Conservation (phyloP, 2,797 vertebrate species). For the Phyllotis vaccarum region DNA sequence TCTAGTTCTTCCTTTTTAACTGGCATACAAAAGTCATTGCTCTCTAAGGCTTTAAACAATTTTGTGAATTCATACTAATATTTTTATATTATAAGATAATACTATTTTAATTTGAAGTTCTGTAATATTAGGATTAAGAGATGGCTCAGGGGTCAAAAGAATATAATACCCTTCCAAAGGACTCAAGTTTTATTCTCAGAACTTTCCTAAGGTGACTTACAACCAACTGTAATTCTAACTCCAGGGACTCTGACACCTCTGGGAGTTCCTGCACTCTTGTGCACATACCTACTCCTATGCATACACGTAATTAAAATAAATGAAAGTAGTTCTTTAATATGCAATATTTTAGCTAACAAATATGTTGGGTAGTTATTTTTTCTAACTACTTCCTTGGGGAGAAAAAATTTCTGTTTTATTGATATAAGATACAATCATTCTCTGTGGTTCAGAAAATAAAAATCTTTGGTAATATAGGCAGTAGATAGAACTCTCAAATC, state of each 20-base stretch:
- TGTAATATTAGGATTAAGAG: not conserved
- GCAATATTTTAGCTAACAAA: slow-evolving; percentile 48
- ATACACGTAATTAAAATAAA: not conserved
- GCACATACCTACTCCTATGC: not conserved
- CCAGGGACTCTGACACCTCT: not conserved
- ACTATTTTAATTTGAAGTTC: slow-evolving; percentile 33
- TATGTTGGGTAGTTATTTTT: slow-evolving; percentile 29
- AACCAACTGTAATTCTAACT: not conserved
- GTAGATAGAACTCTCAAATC: slow-evolving; percentile 10
- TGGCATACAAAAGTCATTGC: slow-evolving; percentile 18
- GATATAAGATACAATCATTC: not conserved
- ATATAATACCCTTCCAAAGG: not conserved
- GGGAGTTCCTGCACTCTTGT: not conserved
- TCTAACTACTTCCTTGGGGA: not conserved
- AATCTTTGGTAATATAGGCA: not conserved
- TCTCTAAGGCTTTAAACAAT: slow-evolving; percentile 55
- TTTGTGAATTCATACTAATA: slow-evolving; percentile 42
- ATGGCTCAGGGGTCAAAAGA: not conserved
- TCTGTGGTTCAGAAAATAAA: slow-evolving; percentile 10
- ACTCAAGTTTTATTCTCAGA: not conserved
- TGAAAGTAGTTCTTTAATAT: not conserved
- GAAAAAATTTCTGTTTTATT: slow-evolving; percentile 29
- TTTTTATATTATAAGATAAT: slow-evolving; percentile 46
- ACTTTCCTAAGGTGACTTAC: not conserved
- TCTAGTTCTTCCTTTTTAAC: slow-evolving; percentile 52